Evolutionary conservation across 2,888 invertebrate genomes (phyloP).

Genomic region (Podabrus alpinus): DNA sequence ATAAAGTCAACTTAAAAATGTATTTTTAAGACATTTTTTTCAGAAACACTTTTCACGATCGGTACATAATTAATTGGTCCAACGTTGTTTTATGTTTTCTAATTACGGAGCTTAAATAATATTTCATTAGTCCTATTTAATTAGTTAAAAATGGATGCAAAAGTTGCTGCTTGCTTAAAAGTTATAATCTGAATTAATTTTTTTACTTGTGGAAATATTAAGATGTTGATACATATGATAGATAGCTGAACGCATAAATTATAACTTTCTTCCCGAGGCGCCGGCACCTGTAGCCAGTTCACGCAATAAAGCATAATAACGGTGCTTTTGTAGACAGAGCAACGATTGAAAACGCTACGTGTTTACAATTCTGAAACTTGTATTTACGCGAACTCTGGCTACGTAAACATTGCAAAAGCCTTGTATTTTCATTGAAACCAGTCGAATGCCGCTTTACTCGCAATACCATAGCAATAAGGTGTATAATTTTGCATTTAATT

Average conservation of each 20-base stretch:
- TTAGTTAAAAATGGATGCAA: not conserved
- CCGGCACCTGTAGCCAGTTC: slow-evolving; percentile 31
- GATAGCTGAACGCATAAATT: slow-evolving; percentile 34
- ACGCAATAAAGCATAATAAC: slow-evolving; percentile 32
- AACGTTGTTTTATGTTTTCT: not conserved
- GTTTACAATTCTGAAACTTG: slow-evolving; percentile 46
- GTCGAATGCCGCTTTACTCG: slow-evolving; percentile 41
- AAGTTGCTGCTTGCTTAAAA: not conserved
- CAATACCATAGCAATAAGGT: slow-evolving; percentile 51
- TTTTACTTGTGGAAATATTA: slow-evolving; percentile 16
- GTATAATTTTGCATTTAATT: slow-evolving; percentile 57
- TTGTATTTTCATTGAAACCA: slow-evolving; percentile 47
- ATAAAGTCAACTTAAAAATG: not conserved
- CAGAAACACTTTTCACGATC: not conserved
- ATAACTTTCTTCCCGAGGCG: slow-evolving; percentile 32
- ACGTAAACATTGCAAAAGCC: slow-evolving; percentile 46
- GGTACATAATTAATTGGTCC: not conserved
- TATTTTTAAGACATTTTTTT: not conserved
- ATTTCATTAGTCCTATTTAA: not conserved
- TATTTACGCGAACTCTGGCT: slow-evolving; percentile 43
- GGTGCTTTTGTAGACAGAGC: slow-evolving; percentile 25
- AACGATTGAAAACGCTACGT: slow-evolving; percentile 32
- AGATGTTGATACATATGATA: slow-evolving; percentile 25
- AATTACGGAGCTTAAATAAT: not conserved
- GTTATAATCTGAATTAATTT: slow-evolving; percentile 16